phyloP scores from a whole-genome alignment of 2,113 vertebrate genomes.

The Eleginops maclovinus region DNA sequence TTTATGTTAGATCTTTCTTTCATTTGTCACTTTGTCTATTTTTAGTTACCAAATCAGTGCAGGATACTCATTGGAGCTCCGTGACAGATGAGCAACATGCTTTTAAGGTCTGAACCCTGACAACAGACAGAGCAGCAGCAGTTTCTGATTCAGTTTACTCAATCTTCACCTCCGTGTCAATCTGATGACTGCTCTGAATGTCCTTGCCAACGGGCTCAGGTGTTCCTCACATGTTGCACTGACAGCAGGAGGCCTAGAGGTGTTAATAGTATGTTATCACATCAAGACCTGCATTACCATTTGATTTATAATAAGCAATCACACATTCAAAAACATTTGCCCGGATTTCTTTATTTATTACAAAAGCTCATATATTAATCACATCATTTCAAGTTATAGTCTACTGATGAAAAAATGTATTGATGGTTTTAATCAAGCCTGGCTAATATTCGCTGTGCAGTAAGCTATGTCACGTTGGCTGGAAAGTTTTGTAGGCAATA shows the following conservation, averaged over 20 bases:
- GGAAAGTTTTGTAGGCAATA: neutral
- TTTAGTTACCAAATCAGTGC: neutral
- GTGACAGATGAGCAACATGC: neutral
- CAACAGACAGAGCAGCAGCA: neutral
- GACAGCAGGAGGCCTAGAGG: neutral
- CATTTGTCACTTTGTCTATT: neutral
- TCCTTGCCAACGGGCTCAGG: conserved; percentile 40
- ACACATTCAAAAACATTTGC: conserved; percentile 36
- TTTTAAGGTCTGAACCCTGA: neutral
- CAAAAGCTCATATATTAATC: conserved; percentile 57
- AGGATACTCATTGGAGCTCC: neutral
- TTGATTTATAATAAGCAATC: conserved; percentile 26
- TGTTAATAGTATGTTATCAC: conserved; percentile 17
- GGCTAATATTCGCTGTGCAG: conserved; percentile 35
- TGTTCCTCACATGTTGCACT: conserved; percentile 14
- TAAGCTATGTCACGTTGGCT: conserved; percentile 35
- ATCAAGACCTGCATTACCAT: conserved; percentile 23
- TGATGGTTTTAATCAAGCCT: conserved; percentile 50
- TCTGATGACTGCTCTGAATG: conserved; percentile 5
- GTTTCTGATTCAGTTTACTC: conserved; percentile 8
- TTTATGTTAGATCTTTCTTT: neutral
- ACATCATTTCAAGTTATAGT: conserved; percentile 52
- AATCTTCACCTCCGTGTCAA: conserved; percentile 1
- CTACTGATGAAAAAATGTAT: conserved; percentile 45
- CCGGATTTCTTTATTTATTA: conserved; percentile 57